These are phyloP conservation scores for Hipparchia sbordonii DNA, from an alignment of 2,888 invertebrate genomes.

Conservation along the genomic window DNA sequence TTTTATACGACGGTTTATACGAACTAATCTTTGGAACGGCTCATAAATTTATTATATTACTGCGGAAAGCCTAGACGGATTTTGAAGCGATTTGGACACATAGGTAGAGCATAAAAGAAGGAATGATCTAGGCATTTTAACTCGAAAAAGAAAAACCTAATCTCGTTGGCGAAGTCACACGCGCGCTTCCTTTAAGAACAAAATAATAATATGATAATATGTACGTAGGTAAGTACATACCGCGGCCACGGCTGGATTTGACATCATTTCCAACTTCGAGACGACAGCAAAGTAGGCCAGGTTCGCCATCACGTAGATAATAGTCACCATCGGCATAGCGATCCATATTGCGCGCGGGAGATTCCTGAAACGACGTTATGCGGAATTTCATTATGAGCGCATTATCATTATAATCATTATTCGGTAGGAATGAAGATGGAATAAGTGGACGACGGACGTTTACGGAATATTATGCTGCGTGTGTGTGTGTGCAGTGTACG, in stretches of 20 bases:
- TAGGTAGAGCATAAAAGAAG: too few relatives aligned
- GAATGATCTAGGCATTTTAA: too few relatives aligned
- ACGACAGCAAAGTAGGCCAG: conserved; percentile 96
- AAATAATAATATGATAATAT: too few relatives aligned
- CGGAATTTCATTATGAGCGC: conserved; percentile 22
- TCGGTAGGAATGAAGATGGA: background rate
- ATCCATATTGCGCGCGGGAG: conserved; percentile 97
- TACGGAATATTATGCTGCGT: too few relatives aligned
- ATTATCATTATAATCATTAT: background rate
- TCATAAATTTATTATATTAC: too few relatives aligned
- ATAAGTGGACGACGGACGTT: too few relatives aligned
- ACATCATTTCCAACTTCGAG: conserved; percentile 89
- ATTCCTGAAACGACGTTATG: conserved; percentile 85
- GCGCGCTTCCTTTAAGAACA: background rate
- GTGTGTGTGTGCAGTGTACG: too few relatives aligned
- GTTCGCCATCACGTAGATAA: conserved; percentile 94
- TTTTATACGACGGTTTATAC: too few relatives aligned
- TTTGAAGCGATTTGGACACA: too few relatives aligned
- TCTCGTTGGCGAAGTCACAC: too few relatives aligned
- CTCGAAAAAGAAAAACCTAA: background rate
- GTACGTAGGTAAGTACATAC: conserved; percentile 73
- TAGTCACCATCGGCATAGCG: conserved; percentile 94
- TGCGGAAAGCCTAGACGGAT: too few relatives aligned
- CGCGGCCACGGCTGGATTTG: conserved; percentile 93
- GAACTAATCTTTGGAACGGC: too few relatives aligned